Percentiles rank a stretch among this genome's conserved stretches.
These are phyloP conservation scores for Tenthredo notha DNA, from an alignment of 2,888 invertebrate species.

Conservation along the genomic window DNA sequence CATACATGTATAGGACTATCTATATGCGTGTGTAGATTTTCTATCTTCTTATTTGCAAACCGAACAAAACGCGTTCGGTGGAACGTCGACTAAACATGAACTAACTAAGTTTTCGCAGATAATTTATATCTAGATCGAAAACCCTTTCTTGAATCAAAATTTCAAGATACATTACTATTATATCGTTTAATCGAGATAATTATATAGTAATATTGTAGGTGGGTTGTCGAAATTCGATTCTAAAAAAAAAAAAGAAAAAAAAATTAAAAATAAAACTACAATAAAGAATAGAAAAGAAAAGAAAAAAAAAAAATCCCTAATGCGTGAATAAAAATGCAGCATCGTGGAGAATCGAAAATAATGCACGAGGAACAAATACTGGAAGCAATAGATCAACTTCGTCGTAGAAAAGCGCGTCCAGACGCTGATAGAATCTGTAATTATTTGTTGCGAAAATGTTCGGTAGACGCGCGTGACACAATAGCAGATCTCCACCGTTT, in stretches of 20 bases:
- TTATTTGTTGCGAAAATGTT: conserved; percentile 88
- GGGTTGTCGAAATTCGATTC: neutral
- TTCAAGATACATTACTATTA: neutral
- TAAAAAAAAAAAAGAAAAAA: neutral
- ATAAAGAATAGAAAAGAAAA: neutral
- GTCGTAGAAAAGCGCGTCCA: conserved; percentile 91
- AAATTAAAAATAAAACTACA: neutral
- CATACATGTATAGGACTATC: neutral
- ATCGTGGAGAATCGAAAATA: conserved; percentile 81
- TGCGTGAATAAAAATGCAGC: conserved; percentile 59
- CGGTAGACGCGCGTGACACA: conserved; percentile 85
- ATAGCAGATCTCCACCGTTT: conserved; percentile 87
- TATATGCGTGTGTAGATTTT: neutral
- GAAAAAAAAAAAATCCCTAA: neutral
- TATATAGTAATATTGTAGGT: neutral
- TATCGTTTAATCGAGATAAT: neutral
- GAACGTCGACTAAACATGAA: neutral
- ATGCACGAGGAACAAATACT: conserved; percentile 88
- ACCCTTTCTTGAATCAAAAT: neutral
- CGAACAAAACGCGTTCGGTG: conserved; percentile 5
- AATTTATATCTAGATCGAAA: neutral
- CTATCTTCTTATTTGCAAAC: neutral
- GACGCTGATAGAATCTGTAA: conserved; percentile 91
- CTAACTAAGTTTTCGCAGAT: neutral
- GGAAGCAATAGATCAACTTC: conserved; percentile 91